Base-by-base conservation (phyloP, 1,140 invertebrate species). In the Drosophila neocordata region DNA sequence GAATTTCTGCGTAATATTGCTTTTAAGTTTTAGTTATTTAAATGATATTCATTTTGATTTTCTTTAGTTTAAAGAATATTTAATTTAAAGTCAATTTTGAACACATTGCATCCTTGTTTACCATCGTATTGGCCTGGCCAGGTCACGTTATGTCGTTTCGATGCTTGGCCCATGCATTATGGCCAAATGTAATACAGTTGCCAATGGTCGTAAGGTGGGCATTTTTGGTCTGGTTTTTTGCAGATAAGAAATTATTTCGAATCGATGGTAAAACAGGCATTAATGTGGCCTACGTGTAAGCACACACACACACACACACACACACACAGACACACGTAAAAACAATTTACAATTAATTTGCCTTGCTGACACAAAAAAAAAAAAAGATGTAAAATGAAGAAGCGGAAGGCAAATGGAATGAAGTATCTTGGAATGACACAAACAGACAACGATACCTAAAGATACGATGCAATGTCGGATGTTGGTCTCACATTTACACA, bases 261-360 rank as follows among this genome's bases (percentile, higher is more conserved):
- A 73, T 73, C 81, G 73, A 77, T 80, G 73, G 80, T 81, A 68
- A 84, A 84, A 77, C 81, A 74, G 61, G 70, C 82, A 87, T 85
- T 85, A 72, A 82, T 85, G 82, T 81, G 69, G 69, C 67, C 77
- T 73, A 80, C 77, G 64, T 85, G 69, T 72, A 56, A n/a, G 63
- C 56, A 69, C 13, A 57, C 52, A 35, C 24, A 31, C 58, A 48
- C 27, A 27, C 62, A 48, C 12, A 15, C 15, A 57, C 52, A 41
- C 24, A 31, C 65, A 48, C 20, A 20, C 62, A 48, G 8, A n/a
- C 15, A 58, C 63, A 61, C 53, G 53, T 13, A 61, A 44, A 44
- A 69, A 65, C 59, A 57, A 64, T 77, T 85, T 85, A 77, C 81
- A 85, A 77, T 85, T 84, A 80, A 84, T 82, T 82, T 83, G 69